Base-by-base conservation (phyloP, 2,888 invertebrate genomes). In the Oligia latruncula region DNA sequence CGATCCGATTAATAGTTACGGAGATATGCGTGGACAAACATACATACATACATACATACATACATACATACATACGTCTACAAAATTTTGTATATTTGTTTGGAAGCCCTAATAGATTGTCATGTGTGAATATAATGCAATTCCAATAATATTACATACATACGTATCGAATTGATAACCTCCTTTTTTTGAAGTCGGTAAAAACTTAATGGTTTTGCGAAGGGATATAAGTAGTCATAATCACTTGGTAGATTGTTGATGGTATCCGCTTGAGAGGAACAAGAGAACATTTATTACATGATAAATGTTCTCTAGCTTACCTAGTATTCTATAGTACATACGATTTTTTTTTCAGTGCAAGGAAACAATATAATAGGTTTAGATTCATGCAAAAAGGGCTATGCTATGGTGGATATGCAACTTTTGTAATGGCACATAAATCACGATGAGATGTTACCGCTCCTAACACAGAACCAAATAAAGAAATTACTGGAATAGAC, bases 171-270 rank as follows among this genome's bases (percentile, higher is more conserved):
- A n/a, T n/a, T n/a, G n/a, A n/a, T n/a, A n/a, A n/a, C n/a, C n/a
- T n/a, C n/a, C n/a, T n/a, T n/a, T n/a, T n/a, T n/a, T n/a, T n/a
- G n/a, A n/a, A n/a, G n/a, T n/a, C n/a, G n/a, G n/a, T n/a, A n/a
- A n/a, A 29, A 29, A 29, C 29, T 29, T 29, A 29, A 85, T 81
- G 68, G 68, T 68, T 80, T 65, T 70, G 58, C 17, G 67, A 74
- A 77, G 72, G 68, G 58, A 58, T 73, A 43, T 77, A 29, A 29
- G 29, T 29, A 35, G 72, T 62, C n/a, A 60, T 77, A 72, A 80
- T 83, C 29, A 62, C 35, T 64, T 70, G 35, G 71, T 17, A 55
- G 58, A 46, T 60, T 60, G 76, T 66, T 35, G 15, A 66, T 70
- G 23, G 49, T 68, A 68, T 82, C 60, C 35, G 60, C 58, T 82